Evolutionary conservation across 2,797 vertebrate species (phyloP), one percentile per base, ranked within the genome.

Genomic region (Syndactyla subalaris): DNA sequence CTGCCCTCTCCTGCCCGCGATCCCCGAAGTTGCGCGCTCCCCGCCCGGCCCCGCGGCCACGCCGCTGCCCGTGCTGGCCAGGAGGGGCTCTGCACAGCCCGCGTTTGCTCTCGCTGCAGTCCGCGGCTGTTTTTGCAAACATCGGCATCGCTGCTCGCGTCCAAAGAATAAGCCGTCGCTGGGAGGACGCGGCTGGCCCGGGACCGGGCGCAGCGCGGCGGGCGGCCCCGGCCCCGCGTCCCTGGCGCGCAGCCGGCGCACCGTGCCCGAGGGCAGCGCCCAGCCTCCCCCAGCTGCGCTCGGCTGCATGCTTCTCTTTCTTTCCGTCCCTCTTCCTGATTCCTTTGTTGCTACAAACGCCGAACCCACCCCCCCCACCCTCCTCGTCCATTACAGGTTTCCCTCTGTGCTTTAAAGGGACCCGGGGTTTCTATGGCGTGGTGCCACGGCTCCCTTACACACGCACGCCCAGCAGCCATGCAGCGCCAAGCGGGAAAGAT

Each of bases 291-390:
- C 84, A 61, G 94, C 88, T 76, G 57, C 68, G 55, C 43, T 43
- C 43, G 43, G 43, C 43, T 43, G 43, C 43, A 20, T 43, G 43
- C 43, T 43, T 43, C 43, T 17, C 43, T 93, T 92, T 95, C 89
- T 73, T 76, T 91, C 89, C 41, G 26, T 67, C 88, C 67, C 91
- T 95, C 91, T 93, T 96, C 92, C 91, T 73, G 74, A 55, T 85
- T 78, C 87, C 89, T 96, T 97, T 96, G 97, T 96, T 96, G 94
- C 75, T 61, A 61, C 92, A 86, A 96, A 88, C 51, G 58, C 58
- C 46, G 76, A 81, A 91, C 79, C 15, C 0, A 12, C 17, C 0
- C 14, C 24, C 91, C 79, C 0, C 14, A 7, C 36, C 36, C 9
- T 38, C 67, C 70, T 16, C 24, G 86, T 80, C 72, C 84, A 24